These are phyloP conservation scores for Caranx ignobilis DNA, from an alignment of 2,113 vertebrate genomes.

Conservation along the genomic window DNA sequence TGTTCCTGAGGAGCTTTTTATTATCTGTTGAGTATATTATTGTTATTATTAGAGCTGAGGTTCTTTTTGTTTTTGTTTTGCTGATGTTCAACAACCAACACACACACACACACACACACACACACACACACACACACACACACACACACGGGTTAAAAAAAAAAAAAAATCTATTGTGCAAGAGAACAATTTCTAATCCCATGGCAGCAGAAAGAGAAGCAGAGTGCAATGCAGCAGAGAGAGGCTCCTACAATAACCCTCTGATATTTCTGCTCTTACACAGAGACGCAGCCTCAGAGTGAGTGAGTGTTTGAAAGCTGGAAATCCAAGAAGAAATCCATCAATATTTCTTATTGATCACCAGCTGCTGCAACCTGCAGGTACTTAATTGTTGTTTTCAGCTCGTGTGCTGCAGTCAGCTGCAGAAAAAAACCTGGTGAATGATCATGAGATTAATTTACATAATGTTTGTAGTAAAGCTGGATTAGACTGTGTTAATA, in stretches of 20 bases:
- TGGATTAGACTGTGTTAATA: too few species aligned
- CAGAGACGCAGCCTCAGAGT: background rate
- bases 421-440: background rate
- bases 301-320: background rate
- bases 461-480: too few species aligned
- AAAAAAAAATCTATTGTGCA: background rate
- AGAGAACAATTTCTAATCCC: background rate
- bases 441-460: background rate
- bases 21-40: constrained; percentile 1
- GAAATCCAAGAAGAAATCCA: background rate
- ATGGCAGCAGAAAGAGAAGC: background rate
- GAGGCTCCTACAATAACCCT: background rate
- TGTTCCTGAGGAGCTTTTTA: background rate
- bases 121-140: too few species aligned
- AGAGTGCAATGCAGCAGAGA: background rate
- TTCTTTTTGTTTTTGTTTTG: background rate
- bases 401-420: background rate
- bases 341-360: background rate
- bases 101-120: too few species aligned
- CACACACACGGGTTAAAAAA: background rate
- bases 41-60: constrained; percentile 22
- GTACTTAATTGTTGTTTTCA: background rate
- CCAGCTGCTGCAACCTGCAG: background rate
- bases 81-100: background rate
- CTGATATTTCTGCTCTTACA: background rate